These are phyloP conservation scores for Automeris io DNA, from an alignment of 2,888 invertebrate genomes.

Conservation along the genomic window DNA sequence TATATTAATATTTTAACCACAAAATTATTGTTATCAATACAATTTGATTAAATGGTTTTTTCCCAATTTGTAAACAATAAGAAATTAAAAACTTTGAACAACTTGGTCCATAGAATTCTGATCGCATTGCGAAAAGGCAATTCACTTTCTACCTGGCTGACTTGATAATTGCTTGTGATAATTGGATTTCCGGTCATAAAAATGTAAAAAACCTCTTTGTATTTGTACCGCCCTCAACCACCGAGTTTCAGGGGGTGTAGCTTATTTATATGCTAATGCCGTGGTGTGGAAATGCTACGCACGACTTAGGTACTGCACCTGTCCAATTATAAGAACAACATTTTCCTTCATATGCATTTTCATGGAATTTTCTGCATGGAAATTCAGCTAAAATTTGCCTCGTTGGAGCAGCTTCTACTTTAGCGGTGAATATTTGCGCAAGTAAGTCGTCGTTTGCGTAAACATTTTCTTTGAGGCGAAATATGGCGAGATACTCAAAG, in stretches of 20 bases:
- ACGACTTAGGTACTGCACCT: conserved; percentile 65
- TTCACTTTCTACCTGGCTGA: conserved; percentile 52
- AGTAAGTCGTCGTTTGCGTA: conserved; percentile 26
- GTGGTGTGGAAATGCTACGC: conserved; percentile 59
- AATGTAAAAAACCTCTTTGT: conserved; percentile 51
- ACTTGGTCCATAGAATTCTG: conserved; percentile 38
- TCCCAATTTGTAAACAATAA: neutral
- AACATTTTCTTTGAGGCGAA: conserved; percentile 37
- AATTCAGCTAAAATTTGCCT: conserved; percentile 52
- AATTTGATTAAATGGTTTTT: too few species aligned
- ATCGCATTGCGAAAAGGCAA: conserved; percentile 42
- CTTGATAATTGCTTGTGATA: conserved; percentile 69
- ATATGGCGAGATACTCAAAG: conserved; percentile 8
- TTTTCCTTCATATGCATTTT: conserved; percentile 64
- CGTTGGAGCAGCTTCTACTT: conserved; percentile 34
- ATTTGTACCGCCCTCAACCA: conserved; percentile 42
- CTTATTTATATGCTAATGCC: conserved; percentile 74
- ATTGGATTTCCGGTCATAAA: conserved; percentile 69
- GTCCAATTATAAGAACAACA: conserved; percentile 71
- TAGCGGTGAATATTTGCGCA: conserved; percentile 31
- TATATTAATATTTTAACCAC: too few species aligned
- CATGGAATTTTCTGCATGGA: conserved; percentile 61
- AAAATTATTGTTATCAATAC: too few species aligned
- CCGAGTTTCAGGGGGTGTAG: conserved; percentile 45
- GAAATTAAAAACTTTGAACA: neutral